phyloP scores from a whole-genome alignment of 2,113 vertebrate genomes.

The Muntiacus muntjak region DNA sequence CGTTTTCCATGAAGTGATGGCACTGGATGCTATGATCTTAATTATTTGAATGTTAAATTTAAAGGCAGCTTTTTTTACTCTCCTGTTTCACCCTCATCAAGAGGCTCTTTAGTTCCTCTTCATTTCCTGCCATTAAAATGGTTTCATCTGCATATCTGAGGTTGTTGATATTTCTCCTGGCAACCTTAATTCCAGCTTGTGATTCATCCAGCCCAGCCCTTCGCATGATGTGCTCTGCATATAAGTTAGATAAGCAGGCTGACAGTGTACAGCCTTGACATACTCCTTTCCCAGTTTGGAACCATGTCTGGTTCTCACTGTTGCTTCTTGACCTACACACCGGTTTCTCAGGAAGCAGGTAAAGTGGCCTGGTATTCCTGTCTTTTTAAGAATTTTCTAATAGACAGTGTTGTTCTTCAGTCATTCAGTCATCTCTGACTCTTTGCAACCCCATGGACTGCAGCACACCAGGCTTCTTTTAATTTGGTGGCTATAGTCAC shows the following conservation, averaged over 20 bases:
- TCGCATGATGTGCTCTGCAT: neutral
- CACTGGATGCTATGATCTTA: neutral
- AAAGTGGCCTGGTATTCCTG: neutral
- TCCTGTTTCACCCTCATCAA: neutral
- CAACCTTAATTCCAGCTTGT: neutral
- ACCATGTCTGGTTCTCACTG: neutral
- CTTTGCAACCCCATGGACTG: neutral
- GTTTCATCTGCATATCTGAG: neutral
- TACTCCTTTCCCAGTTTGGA: neutral
- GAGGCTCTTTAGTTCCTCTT: neutral
- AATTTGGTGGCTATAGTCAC: neutral
- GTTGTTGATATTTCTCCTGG: neutral
- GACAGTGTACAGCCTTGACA: neutral
- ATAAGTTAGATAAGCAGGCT: neutral
- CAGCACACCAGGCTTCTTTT: neutral
- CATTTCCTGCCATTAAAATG: neutral
- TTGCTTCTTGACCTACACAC: neutral
- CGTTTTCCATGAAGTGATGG: neutral
- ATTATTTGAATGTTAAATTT: neutral
- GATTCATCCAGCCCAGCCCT: neutral
- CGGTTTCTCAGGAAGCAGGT: neutral
- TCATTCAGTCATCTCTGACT: neutral
- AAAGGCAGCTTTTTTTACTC: neutral
- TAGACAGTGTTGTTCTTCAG: neutral
- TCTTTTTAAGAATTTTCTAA: neutral